A percentile compares a stretch with the other conserved stretches of the same genome.
Conservation (phyloP, 2,888 invertebrate species). For the Teinopalpus imperialis region DNA sequence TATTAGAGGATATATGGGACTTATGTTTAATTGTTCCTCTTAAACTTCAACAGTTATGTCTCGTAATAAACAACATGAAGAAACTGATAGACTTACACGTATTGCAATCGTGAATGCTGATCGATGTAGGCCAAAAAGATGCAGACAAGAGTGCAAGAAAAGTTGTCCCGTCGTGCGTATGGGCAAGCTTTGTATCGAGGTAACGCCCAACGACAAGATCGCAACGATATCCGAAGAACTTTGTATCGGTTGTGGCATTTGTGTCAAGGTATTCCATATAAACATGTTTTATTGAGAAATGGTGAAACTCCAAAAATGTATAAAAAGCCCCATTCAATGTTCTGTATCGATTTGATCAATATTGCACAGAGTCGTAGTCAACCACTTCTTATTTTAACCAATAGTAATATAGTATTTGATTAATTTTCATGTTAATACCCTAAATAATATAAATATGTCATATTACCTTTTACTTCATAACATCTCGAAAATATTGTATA, state of each 20-base stretch:
- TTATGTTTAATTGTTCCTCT: constrained; percentile 31
- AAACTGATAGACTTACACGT: constrained; percentile 96
- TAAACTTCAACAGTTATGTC: constrained; percentile 65
- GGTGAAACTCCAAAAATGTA: no score
- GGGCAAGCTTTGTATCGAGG: constrained; percentile 99
- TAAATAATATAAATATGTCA: no score
- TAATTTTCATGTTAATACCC: no score
- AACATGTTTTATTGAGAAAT: constrained; percentile 23
- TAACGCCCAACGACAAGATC: constrained; percentile 96
- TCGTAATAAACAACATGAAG: constrained; percentile 86
- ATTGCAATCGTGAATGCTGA: constrained; percentile 99
- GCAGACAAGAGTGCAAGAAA: constrained; percentile 99
- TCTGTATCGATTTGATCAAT: no score
- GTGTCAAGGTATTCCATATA: constrained; percentile 89
- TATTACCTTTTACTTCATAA: no score
- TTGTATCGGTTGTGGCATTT: constrained; percentile 99
- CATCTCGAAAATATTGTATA: no score
- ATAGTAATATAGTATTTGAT: no score
- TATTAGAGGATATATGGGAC: constrained; percentile 31
- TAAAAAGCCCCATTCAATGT: no score
- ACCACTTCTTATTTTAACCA: no score
- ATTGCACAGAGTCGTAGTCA: no score
- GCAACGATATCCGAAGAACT: constrained; percentile 98
- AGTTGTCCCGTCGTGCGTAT: constrained; percentile 99
- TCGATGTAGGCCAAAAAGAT: constrained; percentile 99